Conservation (phyloP, 35 echinoderm and acorn worm genomes). For the Lytechinus pictus region DNA sequence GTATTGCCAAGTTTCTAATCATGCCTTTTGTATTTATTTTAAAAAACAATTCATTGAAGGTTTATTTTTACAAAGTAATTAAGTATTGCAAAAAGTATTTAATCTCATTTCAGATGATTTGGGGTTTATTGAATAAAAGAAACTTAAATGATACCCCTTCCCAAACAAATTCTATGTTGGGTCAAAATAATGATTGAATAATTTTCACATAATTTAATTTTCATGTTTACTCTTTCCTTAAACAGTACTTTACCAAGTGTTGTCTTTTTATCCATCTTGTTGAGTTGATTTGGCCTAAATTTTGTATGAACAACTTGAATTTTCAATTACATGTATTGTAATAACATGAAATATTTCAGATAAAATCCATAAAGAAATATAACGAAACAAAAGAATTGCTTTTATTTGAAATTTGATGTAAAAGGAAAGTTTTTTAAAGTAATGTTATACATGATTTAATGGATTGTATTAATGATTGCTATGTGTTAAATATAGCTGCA, state of each 20-base stretch:
- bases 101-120: not conserved
- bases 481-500: not conserved
- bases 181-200: too few relatives aligned
- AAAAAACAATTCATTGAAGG: not conserved
- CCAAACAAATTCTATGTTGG: too few relatives aligned
- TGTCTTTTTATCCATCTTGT: too few relatives aligned
- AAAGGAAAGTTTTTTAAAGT: not conserved
- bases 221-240: too few relatives aligned
- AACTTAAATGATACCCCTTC: too few relatives aligned
- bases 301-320: not conserved
- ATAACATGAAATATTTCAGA: not conserved
- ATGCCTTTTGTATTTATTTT: not conserved
- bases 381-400: not conserved
- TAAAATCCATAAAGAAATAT: not conserved
- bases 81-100: not conserved
- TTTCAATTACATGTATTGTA: not conserved
- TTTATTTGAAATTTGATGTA: not conserved
- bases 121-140: too few relatives aligned
- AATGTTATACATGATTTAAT: not conserved
- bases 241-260: too few relatives aligned
- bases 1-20: not conserved
- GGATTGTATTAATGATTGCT: not conserved
- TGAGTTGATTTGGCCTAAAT: not conserved
- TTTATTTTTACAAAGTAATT: not conserved
- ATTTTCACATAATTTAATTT: too few relatives aligned